Evolutionary conservation across 2,797 vertebrate species (phyloP), one percentile per base, ranked within the genome.

Genomic region (Megalops cyprinoides): DNA sequence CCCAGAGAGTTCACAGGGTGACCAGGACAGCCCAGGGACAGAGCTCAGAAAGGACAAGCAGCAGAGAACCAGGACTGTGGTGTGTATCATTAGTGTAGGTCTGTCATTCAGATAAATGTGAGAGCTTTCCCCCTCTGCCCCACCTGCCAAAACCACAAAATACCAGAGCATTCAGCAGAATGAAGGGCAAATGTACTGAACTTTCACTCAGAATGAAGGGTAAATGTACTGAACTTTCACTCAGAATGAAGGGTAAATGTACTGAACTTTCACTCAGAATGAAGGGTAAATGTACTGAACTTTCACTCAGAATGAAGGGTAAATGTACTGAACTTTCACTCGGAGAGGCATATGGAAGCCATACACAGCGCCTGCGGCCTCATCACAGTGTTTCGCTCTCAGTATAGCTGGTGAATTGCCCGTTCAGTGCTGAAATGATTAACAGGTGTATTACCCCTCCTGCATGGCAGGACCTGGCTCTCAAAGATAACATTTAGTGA

Each of bases 1-100:
- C 86, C 79, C 87, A 85, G 82, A 81, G 69, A 85, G 83, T 82
- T 82, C 53, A 44, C 74, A 79, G 86, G 60, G 83, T 73, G 81
- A 46, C 25, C 44, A 48, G 18, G 60, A 25, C 34, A 65, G 31
- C 14, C 46, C 31, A 39, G 34, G 8, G 18, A 48, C 56, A 28
- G 20, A 12, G 31, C 31, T 18, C 20, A 18, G 20, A 42, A 20
- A 44, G 31, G 20, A 42, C 56, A 23, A n/a, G 53, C n/a, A n/a
- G n/a, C n/a, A n/a, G n/a, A n/a, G n/a, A n/a, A n/a, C n/a, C n/a
- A n/a, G n/a, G n/a, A n/a, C n/a, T n/a, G n/a, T n/a, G n/a, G n/a
- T n/a, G 75, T 6, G 7, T 2, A 20, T 77, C n/a, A 6, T 15
- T 6, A 7, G 49, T 15, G 6, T 53, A 8, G 4, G n/a, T 14